Base-by-base conservation (phyloP, 92 coral and sea anemone genomes). In the Ricordea florida region DNA sequence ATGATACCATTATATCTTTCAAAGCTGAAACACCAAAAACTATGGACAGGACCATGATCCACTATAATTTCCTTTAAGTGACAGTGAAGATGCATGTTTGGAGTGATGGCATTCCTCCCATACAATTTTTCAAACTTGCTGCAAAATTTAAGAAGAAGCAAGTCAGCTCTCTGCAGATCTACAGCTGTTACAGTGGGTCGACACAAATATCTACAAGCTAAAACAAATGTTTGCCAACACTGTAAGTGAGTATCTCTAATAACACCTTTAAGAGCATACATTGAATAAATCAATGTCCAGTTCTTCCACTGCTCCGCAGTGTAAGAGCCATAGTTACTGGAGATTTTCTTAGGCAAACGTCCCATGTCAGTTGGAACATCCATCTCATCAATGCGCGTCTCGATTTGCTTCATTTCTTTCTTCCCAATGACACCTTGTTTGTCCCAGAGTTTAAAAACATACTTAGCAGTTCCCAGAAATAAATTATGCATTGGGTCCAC, bases 281-380 rank as follows among this genome's bases (percentile, higher is more conserved):
- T 18, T n/a, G 86, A 85, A 41, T 85, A 75, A 1, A 85, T 37
- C 0, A 57, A 4, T 24, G 86, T 79, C 85, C 86, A 79, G 63
- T 79, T 79, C 35, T 80, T 85, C 91, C 91, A 85, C 50, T 85
- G 79, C 0, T 44, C 43, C 13, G 87, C 87, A 1, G 62, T 73
- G 60, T 74, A 82, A 3, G 51, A 28, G 0, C 82, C 83, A 67
- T 84, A 62, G 44, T 82, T 82, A 2, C 76, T 29, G 3, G 82
- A 53, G 20, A 82, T 82, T 23, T 64, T 82, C 7, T 57, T 30
- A 6, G 82, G 82, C 9, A 82, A 52, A 44, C 87, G 59, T 18
- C 81, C 86, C 4, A 33, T 35, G 10, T 79, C 86, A 43, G 73
- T 42, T 47, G n/a, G n/a, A n/a, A n/a, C n/a, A n/a, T n/a, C n/a